A percentile compares a stretch with the other conserved stretches of the same genome.
phyloP scores from a whole-genome alignment of 2,113 vertebrate species.

The Neodontobutis hainanensis region DNA sequence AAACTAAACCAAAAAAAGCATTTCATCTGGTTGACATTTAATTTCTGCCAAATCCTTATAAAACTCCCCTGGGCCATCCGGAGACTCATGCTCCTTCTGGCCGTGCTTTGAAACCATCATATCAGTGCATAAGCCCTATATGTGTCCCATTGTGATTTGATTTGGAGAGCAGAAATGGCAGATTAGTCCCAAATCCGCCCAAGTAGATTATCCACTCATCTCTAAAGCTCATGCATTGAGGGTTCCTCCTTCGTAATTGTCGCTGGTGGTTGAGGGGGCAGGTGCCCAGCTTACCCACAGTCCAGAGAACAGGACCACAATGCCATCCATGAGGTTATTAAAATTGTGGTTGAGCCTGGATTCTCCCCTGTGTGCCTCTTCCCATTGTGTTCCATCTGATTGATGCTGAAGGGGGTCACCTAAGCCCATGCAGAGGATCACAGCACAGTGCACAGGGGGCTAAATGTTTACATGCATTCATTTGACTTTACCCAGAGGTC shows the following conservation, averaged over 20 bases:
- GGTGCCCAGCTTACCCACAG: conserved; percentile 61
- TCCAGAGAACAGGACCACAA: conserved; percentile 54
- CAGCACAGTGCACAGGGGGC: conserved; percentile 56
- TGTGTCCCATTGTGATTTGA: conserved; percentile 72
- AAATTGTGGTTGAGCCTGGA: conserved; percentile 61
- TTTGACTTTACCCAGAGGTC: conserved; percentile 69
- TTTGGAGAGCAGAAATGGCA: conserved; percentile 73
- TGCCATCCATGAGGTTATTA: conserved; percentile 68
- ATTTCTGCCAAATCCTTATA: conserved; percentile 42
- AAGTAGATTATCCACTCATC: conserved; percentile 81
- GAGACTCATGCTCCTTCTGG: conserved; percentile 35
- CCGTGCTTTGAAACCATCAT: conserved; percentile 49
- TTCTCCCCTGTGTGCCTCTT: conserved; percentile 65
- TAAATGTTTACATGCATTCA: conserved; percentile 80
- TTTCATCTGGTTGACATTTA: conserved; percentile 43
- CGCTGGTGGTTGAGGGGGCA: conserved; percentile 45
- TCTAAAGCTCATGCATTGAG: conserved; percentile 74
- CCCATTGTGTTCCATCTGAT: conserved; percentile 72
- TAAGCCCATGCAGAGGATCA: conserved; percentile 67
- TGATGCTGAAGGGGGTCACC: conserved; percentile 79
- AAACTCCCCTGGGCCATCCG: conserved; percentile 26
- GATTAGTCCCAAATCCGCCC: conserved; percentile 72
- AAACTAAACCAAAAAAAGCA: conserved; percentile 17
- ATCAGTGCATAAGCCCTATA: conserved; percentile 59
- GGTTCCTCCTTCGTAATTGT: conserved; percentile 70